Conservation (phyloP, 2,113 vertebrate species). For the Rhodinocichla rosea region DNA sequence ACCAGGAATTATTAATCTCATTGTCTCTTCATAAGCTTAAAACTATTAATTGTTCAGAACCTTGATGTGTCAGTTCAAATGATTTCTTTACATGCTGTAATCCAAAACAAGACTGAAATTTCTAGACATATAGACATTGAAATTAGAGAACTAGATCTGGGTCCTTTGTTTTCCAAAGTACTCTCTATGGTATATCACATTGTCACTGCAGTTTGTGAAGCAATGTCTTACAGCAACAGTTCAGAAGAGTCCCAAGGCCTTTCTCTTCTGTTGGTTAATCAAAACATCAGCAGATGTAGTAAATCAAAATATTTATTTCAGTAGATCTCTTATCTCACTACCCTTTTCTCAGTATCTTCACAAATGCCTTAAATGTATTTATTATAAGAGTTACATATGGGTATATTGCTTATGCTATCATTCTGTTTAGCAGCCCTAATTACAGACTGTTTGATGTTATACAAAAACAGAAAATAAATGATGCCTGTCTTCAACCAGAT, state of each 20-base stretch:
- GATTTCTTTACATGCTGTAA: background rate
- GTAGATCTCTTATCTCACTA: background rate
- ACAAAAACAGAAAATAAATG: background rate
- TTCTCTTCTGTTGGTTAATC: constrained; percentile 20
- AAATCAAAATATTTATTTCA: constrained; percentile 51
- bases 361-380: constrained; percentile 9
- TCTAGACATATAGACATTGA: background rate
- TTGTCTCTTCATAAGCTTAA: background rate
- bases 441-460: background rate
- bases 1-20: background rate
- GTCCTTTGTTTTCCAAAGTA: background rate
- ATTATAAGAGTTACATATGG: background rate
- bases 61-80: background rate
- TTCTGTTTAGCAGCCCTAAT: background rate
- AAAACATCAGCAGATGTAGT: constrained; percentile 19
- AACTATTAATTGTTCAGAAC: background rate
- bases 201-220: background rate
- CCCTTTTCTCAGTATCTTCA: background rate
- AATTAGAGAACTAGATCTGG: background rate
- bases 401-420: background rate
- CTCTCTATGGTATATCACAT: background rate
- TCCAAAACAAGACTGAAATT: background rate
- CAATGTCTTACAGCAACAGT: background rate
- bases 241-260: background rate
- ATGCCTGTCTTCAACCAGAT: background rate